Conservation (phyloP, 2,888 invertebrate genomes). For the Trisateles emortualis region DNA sequence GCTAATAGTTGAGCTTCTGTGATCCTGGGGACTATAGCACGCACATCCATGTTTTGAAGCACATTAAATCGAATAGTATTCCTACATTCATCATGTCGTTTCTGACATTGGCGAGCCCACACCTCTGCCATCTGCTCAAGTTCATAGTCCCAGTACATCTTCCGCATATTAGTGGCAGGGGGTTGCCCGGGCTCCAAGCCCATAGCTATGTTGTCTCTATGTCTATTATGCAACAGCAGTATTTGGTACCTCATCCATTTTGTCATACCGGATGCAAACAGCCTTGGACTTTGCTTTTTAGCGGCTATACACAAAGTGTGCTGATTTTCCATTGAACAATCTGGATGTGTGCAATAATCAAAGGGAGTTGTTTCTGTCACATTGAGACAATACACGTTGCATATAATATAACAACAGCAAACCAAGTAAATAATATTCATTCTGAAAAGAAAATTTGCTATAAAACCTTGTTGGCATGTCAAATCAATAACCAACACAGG, state of each 20-base stretch:
- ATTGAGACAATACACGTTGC: slow-evolving; percentile 44
- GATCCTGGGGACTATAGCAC: slow-evolving; percentile 70
- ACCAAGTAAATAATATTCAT: slow-evolving; percentile 59
- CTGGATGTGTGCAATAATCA: slow-evolving; percentile 76
- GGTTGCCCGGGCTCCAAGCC: slow-evolving; percentile 81
- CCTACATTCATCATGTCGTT: slow-evolving; percentile 81
- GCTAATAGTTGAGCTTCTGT: slow-evolving; percentile 79
- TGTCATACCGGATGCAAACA: slow-evolving; percentile 79
- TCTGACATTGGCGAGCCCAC: slow-evolving; percentile 83
- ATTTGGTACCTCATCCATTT: slow-evolving; percentile 81
- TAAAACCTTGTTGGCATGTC: neutral
- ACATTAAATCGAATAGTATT: slow-evolving; percentile 79
- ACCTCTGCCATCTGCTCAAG: slow-evolving; percentile 78
- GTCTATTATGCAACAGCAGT: slow-evolving; percentile 75
- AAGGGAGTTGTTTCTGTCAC: neutral
- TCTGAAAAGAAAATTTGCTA: slow-evolving; percentile 28
- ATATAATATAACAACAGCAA: slow-evolving; percentile 57
- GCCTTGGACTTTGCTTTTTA: slow-evolving; percentile 68
- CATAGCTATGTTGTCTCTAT: slow-evolving; percentile 80
- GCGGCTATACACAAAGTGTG: slow-evolving; percentile 76
- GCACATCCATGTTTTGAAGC: slow-evolving; percentile 80
- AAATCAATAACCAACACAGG: no score
- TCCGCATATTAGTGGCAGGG: slow-evolving; percentile 81
- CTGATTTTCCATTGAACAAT: slow-evolving; percentile 76
- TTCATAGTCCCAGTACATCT: slow-evolving; percentile 84